Conservation (phyloP, 1,140 invertebrate species). For the Trypoxylus dichotomus region DNA sequence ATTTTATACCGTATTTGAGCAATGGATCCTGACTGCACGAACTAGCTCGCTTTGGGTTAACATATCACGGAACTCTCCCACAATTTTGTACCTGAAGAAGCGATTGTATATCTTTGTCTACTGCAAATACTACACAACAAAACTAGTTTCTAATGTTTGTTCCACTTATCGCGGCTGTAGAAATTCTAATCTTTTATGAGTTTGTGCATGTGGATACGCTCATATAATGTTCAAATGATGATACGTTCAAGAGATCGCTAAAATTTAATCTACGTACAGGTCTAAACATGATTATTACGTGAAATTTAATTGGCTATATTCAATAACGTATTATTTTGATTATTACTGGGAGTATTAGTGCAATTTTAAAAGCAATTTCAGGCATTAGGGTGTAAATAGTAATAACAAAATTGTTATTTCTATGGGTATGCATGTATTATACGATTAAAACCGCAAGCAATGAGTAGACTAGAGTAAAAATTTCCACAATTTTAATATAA, state of each 20-base stretch:
- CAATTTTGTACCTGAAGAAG: conserved; percentile 13
- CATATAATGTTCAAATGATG: neutral
- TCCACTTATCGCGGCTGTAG: conserved; percentile 11
- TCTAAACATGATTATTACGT: neutral
- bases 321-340: neutral
- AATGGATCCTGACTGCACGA: conserved; percentile 3
- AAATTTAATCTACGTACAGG: neutral
- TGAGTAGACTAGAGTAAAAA: neutral
- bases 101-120: conserved; percentile 9
- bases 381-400: neutral
- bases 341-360: neutral
- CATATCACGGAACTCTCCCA: conserved; percentile 21
- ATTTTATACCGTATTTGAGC: neutral
- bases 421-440: neutral
- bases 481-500: neutral
- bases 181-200: conserved; percentile 11
- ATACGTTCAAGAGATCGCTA: neutral
- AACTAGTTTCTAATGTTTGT: conserved; percentile 22
- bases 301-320: neutral
- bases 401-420: neutral
- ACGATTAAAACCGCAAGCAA: neutral
- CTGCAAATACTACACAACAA: conserved; percentile 16
- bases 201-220: neutral
- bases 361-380: neutral
- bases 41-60: conserved; percentile 6